These are phyloP conservation scores for Xerus inauris DNA, from an alignment of 2,113 vertebrate species.

Conservation along the genomic window DNA sequence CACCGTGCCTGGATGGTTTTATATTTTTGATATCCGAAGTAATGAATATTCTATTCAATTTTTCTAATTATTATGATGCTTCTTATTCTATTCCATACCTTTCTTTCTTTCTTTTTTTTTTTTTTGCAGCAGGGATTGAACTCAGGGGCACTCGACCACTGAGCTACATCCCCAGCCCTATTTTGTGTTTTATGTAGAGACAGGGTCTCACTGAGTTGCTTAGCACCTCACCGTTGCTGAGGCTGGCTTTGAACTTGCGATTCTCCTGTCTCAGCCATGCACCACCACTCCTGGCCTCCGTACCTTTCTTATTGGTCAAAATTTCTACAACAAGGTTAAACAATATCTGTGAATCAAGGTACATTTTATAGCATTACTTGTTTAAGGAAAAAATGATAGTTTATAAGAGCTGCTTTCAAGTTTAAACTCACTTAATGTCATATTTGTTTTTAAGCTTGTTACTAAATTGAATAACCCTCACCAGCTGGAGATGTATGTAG, in stretches of 20 bases:
- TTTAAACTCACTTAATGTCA: conserved; percentile 13
- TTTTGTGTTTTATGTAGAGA: too few species aligned
- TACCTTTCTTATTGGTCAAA: background rate
- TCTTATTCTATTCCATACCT: background rate
- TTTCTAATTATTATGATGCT: conserved; percentile 9
- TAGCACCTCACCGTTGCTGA: too few species aligned
- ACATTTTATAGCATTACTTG: background rate
- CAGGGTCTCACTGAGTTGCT: too few species aligned
- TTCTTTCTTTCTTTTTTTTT: too few species aligned
- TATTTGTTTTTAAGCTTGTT: background rate
- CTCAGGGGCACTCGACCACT: too few species aligned
- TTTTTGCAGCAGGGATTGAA: too few species aligned
- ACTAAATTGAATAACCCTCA: background rate
- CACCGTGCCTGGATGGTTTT: too few species aligned
- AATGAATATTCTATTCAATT: background rate
- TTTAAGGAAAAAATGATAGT: background rate
- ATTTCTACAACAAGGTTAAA: conserved; percentile 14
- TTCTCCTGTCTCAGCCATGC: too few species aligned
- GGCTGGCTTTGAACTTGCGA: too few species aligned
- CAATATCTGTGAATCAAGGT: background rate
- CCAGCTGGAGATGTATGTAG: background rate
- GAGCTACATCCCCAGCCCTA: too few species aligned
- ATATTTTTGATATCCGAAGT: conserved; percentile 18
- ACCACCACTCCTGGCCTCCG: too few species aligned
- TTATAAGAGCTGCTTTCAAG: background rate